Evolutionary conservation across 2,113 vertebrate genomes (phyloP).

Genomic region (Catharus fuscescens): DNA sequence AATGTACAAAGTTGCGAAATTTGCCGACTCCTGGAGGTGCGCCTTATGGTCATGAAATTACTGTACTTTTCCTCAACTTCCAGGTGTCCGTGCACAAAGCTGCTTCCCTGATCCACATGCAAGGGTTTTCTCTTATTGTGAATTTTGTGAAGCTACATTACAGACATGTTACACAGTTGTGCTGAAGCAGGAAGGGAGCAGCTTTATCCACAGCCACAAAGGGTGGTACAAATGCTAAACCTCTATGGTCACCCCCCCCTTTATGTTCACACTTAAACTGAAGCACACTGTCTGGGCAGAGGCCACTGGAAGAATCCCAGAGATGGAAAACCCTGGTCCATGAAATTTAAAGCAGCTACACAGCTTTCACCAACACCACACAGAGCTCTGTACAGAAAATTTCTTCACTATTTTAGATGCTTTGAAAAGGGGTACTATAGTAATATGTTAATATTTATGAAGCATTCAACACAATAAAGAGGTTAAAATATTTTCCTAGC

Average conservation of each 20-base stretch:
- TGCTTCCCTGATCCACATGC: accelerated
- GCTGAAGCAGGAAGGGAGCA: not conserved
- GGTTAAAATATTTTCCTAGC: not conserved
- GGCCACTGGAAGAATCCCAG: not conserved
- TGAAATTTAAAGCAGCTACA: not conserved
- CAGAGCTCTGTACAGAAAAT: not conserved
- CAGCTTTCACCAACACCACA: not conserved
- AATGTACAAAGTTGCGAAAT: too few relatives aligned
- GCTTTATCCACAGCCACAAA: not conserved
- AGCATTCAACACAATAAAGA: not conserved
- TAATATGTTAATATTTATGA: not conserved
- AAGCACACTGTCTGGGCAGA: not conserved
- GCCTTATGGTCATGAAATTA: too few relatives aligned
- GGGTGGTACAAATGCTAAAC: too few relatives aligned
- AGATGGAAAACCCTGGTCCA: not conserved
- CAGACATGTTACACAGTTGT: accelerated
- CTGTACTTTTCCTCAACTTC: not conserved
- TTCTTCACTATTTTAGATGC: not conserved
- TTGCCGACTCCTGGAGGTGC: too few relatives aligned
- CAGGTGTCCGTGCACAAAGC: accelerated
- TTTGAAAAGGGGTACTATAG: not conserved
- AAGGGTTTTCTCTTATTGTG: not conserved
- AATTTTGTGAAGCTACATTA: accelerated
- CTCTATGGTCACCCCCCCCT: accelerated
- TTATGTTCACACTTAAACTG: not conserved